phyloP scores from a whole-genome alignment of 2,888 invertebrate species.

The Heliconius ismenius region DNA sequence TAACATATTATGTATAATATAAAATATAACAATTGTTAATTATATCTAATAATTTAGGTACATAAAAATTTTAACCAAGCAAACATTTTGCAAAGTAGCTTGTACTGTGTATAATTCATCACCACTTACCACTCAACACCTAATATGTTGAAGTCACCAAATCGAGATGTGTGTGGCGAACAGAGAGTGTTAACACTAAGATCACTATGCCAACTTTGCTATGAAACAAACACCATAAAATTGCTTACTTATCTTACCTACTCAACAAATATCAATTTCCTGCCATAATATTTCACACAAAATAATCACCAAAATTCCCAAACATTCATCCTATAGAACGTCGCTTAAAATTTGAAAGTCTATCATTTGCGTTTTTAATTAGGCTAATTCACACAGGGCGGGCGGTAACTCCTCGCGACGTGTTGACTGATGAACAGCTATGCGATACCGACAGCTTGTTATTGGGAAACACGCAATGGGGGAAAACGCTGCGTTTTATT shows the following conservation, averaged over 20 bases:
- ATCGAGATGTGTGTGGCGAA: no score
- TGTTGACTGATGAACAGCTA: slow-evolving; percentile 47
- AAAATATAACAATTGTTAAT: no score
- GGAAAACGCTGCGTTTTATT: slow-evolving; percentile 29
- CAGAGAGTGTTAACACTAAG: no score
- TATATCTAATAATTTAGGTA: no score
- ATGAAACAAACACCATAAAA: background rate
- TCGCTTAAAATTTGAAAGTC: slow-evolving; percentile 38
- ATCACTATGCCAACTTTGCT: no score
- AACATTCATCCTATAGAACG: slow-evolving; percentile 26
- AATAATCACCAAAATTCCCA: background rate
- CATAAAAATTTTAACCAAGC: no score
- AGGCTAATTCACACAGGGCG: slow-evolving; percentile 46
- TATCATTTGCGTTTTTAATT: slow-evolving; percentile 46
- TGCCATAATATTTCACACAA: background rate
- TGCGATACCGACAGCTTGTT: slow-evolving; percentile 46
- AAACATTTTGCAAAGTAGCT: no score
- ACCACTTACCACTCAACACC: no score
- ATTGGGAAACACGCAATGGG: slow-evolving; percentile 35
- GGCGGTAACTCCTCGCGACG: slow-evolving; percentile 45
- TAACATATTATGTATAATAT: no score
- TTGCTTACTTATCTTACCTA: background rate
- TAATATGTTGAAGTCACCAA: no score
- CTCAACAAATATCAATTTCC: background rate
- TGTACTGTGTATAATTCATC: no score